phyloP scores from a whole-genome alignment of 1,140 invertebrate genomes.

The Euwallacea similis region DNA sequence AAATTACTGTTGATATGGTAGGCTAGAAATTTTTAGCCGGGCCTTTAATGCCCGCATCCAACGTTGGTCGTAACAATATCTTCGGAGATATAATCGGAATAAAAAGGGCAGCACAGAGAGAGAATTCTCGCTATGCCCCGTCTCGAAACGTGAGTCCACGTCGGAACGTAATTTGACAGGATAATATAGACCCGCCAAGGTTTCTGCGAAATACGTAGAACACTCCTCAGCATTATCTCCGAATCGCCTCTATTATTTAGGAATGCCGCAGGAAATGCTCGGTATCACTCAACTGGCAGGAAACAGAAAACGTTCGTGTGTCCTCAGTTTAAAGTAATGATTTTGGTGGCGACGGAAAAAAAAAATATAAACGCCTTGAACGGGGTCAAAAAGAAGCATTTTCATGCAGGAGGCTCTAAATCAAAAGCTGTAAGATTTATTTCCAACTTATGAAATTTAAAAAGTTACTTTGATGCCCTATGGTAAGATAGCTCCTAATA shows the following conservation, averaged over 20 bases:
- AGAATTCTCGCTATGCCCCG: constrained; percentile 36
- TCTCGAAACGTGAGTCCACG: constrained; percentile 34
- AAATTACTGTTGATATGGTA: no score
- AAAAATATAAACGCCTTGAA: no score
- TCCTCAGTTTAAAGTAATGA: no score
- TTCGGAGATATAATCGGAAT: constrained; percentile 1
- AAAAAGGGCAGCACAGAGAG: constrained; percentile 2
- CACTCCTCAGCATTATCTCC: constrained; percentile 38
- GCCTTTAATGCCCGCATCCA: not conserved
- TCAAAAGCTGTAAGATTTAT: no score
- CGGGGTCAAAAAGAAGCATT: no score
- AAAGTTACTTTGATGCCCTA: no score
- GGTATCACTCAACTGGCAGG: constrained; percentile 25
- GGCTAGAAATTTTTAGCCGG: no score
- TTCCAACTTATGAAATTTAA: no score
- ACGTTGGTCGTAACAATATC: constrained; percentile 2
- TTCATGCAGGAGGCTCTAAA: no score
- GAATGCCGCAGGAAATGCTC: constrained; percentile 37
- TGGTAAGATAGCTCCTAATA: no score
- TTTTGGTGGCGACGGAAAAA: no score
- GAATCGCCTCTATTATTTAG: constrained; percentile 39
- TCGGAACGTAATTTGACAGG: constrained; percentile 39
- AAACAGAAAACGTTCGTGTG: constrained; percentile 15
- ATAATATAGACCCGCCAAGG: constrained; percentile 39
- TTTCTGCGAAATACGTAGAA: constrained; percentile 38